Evolutionary conservation across 2,797 vertebrate genomes (phyloP), one percentile per base, ranked within the genome.

Genomic region (Fundulus diaphanus): DNA sequence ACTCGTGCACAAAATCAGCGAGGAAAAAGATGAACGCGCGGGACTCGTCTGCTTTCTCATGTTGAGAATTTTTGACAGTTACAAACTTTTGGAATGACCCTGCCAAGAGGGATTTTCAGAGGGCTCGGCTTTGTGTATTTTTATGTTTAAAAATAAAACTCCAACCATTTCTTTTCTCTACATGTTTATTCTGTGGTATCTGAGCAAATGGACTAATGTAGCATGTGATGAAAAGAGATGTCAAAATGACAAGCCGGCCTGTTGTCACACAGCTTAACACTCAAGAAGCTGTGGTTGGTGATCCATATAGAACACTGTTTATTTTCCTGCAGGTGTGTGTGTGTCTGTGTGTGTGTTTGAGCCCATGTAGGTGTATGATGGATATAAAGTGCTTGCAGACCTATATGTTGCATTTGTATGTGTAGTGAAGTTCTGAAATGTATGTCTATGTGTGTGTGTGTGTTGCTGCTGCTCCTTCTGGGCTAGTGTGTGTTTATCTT

Each of bases 401-500:
- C 74, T 70, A 67, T 78, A 77, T 84, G 82, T 89, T 81, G 76
- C 65, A 70, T 77, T 80, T 84, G 63, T 67, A 70, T 86, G 68
- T 77, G 72, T 20, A 49, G 77, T 69, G 29, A 80, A 46, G 71
- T 86, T 75, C 49, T 66, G 76, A 71, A 9, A 4, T 75, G 59
- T 81, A 46, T 78, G 52, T 73, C 16, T 71, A 33, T 69, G 46
- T 78, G 71, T 56, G 63, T 46, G 68, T 70, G 74, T 52, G 67
- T 67, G 74, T 71, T 72, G 75, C 81, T 81, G 73, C 79, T 88
- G 90, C 90, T 93, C 92, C 90, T 91, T 92, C 87, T 84, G 82
- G 90, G 84, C 90, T 82, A 78, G 88, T 75, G 75, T 91, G 89
- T 95, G 94, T 95, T 95, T 95, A 94, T 92, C 82, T 96, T 96